Conservation (phyloP, 2,113 vertebrate genomes). For the Cinclus cinclus region DNA sequence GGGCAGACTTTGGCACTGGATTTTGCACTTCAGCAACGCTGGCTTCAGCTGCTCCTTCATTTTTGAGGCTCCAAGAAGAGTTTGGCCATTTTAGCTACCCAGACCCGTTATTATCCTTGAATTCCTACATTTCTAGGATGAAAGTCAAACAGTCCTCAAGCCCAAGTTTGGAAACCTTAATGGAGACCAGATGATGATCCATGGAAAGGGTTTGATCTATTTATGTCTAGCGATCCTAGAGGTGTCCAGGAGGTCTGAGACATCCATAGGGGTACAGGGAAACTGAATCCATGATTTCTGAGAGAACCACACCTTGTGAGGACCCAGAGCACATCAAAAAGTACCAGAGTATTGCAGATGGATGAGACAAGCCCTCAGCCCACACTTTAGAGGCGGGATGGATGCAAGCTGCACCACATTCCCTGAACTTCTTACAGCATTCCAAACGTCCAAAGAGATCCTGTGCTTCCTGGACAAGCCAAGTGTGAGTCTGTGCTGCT, state of each 20-base stretch:
- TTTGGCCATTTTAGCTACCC: background rate
- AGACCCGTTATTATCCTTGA: background rate
- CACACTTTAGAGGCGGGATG: background rate
- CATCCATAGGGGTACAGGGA: rapidly evolving
- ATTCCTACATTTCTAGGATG: background rate
- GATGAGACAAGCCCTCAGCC: background rate
- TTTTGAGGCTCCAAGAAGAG: background rate
- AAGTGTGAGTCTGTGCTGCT: background rate
- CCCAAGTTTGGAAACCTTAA: background rate
- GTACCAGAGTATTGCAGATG: background rate
- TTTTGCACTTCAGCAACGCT: background rate
- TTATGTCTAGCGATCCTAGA: background rate
- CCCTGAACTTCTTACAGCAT: too few species aligned
- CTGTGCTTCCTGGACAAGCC: background rate
- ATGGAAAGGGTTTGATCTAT: background rate
- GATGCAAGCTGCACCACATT: background rate
- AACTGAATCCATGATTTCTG: background rate
- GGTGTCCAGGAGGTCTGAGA: background rate
- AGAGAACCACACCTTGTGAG: background rate
- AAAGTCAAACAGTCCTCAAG: background rate
- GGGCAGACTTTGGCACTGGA: background rate
- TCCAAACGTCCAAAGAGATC: background rate
- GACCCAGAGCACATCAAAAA: background rate
- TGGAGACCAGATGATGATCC: background rate
- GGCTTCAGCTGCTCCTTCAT: background rate